phyloP scores from a whole-genome alignment of 2,113 vertebrate species.

The Pteronura brasiliensis region DNA sequence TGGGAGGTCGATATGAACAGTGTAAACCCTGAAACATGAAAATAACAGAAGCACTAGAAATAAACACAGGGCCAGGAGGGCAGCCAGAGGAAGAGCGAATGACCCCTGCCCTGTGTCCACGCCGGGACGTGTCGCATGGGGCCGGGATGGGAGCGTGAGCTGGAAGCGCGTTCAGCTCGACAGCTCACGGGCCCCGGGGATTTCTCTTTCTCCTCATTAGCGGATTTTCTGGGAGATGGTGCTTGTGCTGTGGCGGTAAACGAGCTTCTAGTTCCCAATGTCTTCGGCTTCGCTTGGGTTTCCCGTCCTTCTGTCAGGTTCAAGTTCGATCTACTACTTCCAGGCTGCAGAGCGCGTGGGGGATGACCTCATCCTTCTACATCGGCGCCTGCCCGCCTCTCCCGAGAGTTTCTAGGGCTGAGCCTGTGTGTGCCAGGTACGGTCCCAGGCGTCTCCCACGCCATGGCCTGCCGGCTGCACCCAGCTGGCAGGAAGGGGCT shows the following conservation, averaged over 20 bases:
- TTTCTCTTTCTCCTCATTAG: rapidly evolving
- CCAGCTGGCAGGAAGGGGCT: neutral
- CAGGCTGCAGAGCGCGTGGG: rapidly evolving
- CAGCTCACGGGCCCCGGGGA: rapidly evolving
- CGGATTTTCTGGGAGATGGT: rapidly evolving
- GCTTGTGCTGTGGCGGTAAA: rapidly evolving
- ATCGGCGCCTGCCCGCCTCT: rapidly evolving
- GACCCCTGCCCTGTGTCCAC: rapidly evolving
- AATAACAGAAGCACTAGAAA: neutral
- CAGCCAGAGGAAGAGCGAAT: too few species aligned
- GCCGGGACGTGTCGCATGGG: rapidly evolving
- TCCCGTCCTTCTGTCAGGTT: neutral
- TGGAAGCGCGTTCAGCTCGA: rapidly evolving
- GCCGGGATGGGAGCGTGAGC: rapidly evolving
- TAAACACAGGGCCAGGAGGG: neutral
- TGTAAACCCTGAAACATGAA: rapidly evolving
- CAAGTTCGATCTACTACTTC: neutral
- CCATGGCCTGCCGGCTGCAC: rapidly evolving
- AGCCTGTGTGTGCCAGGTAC: neutral
- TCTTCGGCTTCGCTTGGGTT: rapidly evolving
- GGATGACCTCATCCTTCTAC: neutral
- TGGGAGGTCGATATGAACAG: rapidly evolving
- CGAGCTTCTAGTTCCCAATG: rapidly evolving
- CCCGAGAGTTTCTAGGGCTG: rapidly evolving
- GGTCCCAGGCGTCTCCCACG: rapidly evolving